Conservation (phyloP, 64 coral and sea anemone species). For the Montipora sp. region DNA sequence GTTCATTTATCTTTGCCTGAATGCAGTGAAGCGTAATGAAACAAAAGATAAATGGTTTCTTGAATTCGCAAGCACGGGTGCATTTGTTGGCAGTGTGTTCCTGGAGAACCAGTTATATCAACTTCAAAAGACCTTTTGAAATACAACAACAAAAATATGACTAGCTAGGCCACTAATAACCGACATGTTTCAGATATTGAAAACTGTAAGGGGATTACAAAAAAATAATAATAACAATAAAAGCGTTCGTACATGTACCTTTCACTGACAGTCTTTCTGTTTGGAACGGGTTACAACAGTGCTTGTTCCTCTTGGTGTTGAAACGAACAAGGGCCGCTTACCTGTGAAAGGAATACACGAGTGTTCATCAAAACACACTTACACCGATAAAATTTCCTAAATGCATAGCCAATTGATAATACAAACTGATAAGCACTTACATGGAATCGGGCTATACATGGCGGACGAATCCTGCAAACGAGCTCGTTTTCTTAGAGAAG, state of each 20-base stretch:
- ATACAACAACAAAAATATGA: conserved; percentile 1
- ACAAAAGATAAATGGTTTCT: too few relatives aligned
- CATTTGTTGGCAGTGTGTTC: background rate
- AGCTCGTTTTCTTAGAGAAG: conserved; percentile 13
- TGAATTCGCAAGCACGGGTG: too few relatives aligned
- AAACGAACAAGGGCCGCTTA: conserved; percentile 12
- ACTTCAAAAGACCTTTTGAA: background rate
- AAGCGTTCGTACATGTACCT: conserved; percentile 5
- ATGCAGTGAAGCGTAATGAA: too few relatives aligned
- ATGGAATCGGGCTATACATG: conserved; percentile 16
- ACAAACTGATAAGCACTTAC: conserved; percentile 14
- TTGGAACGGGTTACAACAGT: conserved; percentile 9
- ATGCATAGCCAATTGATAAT: conserved; percentile 7
- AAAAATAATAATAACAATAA: background rate
- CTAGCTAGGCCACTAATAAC: background rate
- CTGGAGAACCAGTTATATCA: conserved; percentile 6
- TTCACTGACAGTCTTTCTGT: background rate
- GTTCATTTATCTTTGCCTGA: too few relatives aligned
- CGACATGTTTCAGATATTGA: conserved; percentile 6
- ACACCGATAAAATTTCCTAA: conserved; percentile 10
- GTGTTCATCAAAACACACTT: conserved; percentile 7
- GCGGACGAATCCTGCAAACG: conserved; percentile 1
- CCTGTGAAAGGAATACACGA: conserved; percentile 8
- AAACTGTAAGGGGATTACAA: conserved; percentile 8
- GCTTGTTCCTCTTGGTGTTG: background rate